Evolutionary conservation across 1,140 invertebrate genomes (phyloP), one percentile per base, ranked within the genome.

Genomic region (Heliconius nattereri): DNA sequence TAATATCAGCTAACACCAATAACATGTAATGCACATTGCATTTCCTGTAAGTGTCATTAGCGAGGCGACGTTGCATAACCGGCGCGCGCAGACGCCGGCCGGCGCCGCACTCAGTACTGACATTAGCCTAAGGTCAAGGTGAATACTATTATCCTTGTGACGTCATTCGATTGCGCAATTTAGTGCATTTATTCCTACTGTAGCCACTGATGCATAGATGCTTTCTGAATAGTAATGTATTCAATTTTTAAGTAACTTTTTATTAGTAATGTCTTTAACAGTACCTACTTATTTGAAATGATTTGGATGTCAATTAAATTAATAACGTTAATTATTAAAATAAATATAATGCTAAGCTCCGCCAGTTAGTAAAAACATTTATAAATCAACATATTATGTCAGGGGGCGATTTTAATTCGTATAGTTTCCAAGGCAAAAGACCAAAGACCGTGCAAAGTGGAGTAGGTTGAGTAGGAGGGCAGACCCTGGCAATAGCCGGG

Each of bases 101-200:
- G 83, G 82, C 87, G 85, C 84, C 32, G 32, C 6, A 35, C 32
- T 35, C 7, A 35, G 7, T 29, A 52, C 81, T 85, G 83, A 86
- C 87, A 84, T 85, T 86, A 85, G 85, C 81, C 81, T 86, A 87
- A 89, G 86, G 86, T 87, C 86, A 89, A 87, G 87, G 87, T 84
- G 76, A 87, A 85, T 80, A 76, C 82, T 87, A 76, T 89, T 86
- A 89, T 89, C 87, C 87, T 89, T 86, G 81, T 86, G 84, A 87
- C 77, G 77, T 79, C 57, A 77, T 81, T 60, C 60, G 37, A 23
- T 79, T 82, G 81, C 81, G 71, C 77, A 79, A 75, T 29, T 29
- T 76, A 78, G 7, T 79, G 78, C 78, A 82, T 75, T 78, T 74
- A 79, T 74, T 40, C n/a, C 57, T 70, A 66, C 57, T 72, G 54